Conservation (phyloP, 2,113 vertebrate species). For the Triplophysa tibetana region DNA sequence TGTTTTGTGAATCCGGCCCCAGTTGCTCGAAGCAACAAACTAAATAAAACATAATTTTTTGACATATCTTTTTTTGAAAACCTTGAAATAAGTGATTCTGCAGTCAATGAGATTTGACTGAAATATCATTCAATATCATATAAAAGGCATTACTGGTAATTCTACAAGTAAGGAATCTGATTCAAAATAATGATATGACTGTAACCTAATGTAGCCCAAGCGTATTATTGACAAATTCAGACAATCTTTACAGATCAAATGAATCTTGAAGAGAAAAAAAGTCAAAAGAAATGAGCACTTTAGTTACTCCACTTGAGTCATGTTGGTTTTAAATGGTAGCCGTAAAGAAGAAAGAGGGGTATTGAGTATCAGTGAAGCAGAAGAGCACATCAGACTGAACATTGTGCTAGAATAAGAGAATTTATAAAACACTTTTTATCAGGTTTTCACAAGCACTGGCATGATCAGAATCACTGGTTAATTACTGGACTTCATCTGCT, state of each 20-base stretch:
- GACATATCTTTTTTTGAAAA: too few species aligned
- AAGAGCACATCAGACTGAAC: conserved; percentile 21
- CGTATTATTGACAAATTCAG: not conserved
- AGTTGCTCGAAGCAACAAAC: too few species aligned
- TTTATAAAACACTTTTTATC: conserved; percentile 21
- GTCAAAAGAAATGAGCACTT: conserved; percentile 10
- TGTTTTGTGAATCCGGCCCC: too few species aligned
- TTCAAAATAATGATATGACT: too few species aligned
- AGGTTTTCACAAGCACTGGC: conserved; percentile 31
- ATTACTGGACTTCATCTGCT: conserved; percentile 23
- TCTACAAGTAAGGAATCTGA: too few species aligned
- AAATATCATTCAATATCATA: too few species aligned
- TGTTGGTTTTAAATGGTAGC: conserved; percentile 13
- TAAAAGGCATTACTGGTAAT: too few species aligned
- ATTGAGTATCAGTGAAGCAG: conserved; percentile 44
- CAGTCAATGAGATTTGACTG: too few species aligned
- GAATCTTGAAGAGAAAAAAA: not conserved
- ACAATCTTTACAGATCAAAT: not conserved
- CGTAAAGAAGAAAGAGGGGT: not conserved
- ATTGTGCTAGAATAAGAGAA: conserved; percentile 28
- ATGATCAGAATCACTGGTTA: conserved; percentile 20
- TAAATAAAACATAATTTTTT: too few species aligned
- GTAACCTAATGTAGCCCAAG: not conserved
- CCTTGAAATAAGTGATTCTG: too few species aligned
- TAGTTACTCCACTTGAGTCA: not conserved